phyloP scores from a whole-genome alignment of 2,888 invertebrate genomes.

The Ectemnius continuus region DNA sequence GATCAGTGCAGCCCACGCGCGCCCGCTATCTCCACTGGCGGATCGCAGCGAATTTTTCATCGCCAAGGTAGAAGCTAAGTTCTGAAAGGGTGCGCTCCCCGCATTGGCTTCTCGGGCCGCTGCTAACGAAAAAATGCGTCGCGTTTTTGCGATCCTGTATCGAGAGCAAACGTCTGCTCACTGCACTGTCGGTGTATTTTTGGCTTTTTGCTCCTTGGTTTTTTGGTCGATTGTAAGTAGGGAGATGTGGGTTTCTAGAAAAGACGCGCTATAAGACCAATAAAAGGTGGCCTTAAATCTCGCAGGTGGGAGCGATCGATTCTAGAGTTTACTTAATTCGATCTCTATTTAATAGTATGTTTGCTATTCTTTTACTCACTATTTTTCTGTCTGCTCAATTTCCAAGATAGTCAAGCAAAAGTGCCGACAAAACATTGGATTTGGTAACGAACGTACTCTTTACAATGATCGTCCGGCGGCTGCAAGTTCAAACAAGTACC shows the following conservation, averaged over 20 bases:
- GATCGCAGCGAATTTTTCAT: slow-evolving; percentile 1
- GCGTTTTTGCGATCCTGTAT: not conserved
- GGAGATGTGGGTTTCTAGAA: too few species aligned
- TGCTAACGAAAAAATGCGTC: slow-evolving; percentile 5
- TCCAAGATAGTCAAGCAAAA: too few species aligned
- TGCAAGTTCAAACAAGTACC: not conserved
- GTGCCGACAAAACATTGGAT: too few species aligned
- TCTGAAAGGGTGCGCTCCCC: not conserved
- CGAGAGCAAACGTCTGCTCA: slow-evolving; percentile 12
- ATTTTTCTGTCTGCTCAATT: too few species aligned
- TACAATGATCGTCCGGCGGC: too few species aligned
- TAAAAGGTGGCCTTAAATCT: too few species aligned
- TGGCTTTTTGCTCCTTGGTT: not conserved
- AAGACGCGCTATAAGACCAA: not conserved
- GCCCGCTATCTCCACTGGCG: not conserved
- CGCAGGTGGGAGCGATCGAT: too few species aligned
- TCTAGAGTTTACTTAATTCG: too few species aligned
- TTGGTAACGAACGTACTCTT: too few species aligned
- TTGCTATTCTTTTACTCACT: too few species aligned
- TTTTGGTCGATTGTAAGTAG: too few species aligned
- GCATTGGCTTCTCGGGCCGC: not conserved
- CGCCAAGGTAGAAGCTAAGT: not conserved
- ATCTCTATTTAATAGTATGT: too few species aligned
- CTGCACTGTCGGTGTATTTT: not conserved
- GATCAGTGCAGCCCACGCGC: not conserved